Percentiles rank a stretch among this genome's conserved stretches.
These are phyloP conservation scores for Gobio occitaniae DNA, from an alignment of 2,797 vertebrate species.

Conservation along the genomic window DNA sequence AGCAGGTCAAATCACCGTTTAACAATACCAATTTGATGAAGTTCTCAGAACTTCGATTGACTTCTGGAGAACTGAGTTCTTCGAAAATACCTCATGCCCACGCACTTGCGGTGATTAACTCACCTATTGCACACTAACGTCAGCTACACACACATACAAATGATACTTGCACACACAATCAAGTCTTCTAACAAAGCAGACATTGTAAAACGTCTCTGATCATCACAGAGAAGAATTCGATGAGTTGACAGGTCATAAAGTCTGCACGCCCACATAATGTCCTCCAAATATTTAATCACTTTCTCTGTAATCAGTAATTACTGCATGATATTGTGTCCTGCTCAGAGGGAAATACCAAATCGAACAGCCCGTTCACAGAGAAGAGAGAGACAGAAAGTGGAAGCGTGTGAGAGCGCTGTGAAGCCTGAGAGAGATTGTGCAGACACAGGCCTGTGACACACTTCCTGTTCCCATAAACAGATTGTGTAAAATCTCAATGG, in stretches of 20 bases:
- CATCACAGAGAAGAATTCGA: neutral
- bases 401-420: slow-evolving; percentile 14
- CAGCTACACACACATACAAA: slow-evolving; percentile 20
- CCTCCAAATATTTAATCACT: neutral
- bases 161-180: neutral
- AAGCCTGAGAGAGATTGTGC: slow-evolving; percentile 42
- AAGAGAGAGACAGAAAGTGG: neutral
- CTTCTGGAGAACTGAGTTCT: slow-evolving; percentile 47
- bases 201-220: slow-evolving; percentile 26
- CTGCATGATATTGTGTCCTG: neutral
- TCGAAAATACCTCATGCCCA: slow-evolving; percentile 47
- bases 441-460: slow-evolving; percentile 53
- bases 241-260: neutral
- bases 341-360: neutral
- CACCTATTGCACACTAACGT: slow-evolving; percentile 8
- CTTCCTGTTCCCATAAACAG: slow-evolving; percentile 62
- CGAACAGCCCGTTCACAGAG: neutral
- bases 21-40: slow-evolving; percentile 23
- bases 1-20: neutral
- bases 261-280: slow-evolving; percentile 24
- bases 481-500: slow-evolving; percentile 57
- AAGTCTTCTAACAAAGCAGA: slow-evolving; percentile 17
- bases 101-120: slow-evolving; percentile 41
- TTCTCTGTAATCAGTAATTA: neutral
- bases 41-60: slow-evolving; percentile 51